Evolutionary conservation across 2,797 vertebrate genomes (phyloP), one percentile per base, ranked within the genome.

Genomic region (Vespertilio murinus): DNA sequence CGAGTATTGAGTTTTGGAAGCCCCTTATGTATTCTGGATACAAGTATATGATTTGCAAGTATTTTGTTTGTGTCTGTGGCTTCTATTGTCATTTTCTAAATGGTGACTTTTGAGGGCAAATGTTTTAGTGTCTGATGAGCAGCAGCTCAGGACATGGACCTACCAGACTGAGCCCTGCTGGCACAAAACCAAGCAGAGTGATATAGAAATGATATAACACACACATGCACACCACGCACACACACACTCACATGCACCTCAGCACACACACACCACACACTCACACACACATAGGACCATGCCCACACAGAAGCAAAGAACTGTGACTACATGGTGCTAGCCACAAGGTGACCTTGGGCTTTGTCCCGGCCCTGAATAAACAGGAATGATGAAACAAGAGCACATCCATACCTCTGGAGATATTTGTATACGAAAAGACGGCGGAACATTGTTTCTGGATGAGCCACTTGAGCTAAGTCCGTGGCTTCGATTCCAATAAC

Each of bases 401-500:
- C 59, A 9, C 9, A 33, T 10, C 3, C 8, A 5, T 35, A 81
- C 94, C 92, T 95, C 75, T 3, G 20, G 14, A 30, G 2, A 4
- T 11, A 3, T 8, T 5, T 52, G 47, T 75, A 0, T 28, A 0
- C 0, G 5, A 1, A 16, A 1, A 22, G 30, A 1, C n/a, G n/a
- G n/a, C 1, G 2, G 1, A 1, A 12, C 20, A 4, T 28, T 54
- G n/a, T 45, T 56, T 23, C 25, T 71, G 11, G 97, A 95, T 77
- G 1, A 40, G 30, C 22, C 9, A 8, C 18, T 91, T 64, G 74
- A 84, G 22, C 40, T 92, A 38, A 96, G 93, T 54, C 94, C 97
- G 1, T 96, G 96, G 84, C 97, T 93, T 73, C 87, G 96, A 52
- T 52, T 18, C 49, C 6, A 52, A 20, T 18, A 52, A 52, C 7